Conservation (phyloP, 2,797 vertebrate species). For the Cuculus canorus region DNA sequence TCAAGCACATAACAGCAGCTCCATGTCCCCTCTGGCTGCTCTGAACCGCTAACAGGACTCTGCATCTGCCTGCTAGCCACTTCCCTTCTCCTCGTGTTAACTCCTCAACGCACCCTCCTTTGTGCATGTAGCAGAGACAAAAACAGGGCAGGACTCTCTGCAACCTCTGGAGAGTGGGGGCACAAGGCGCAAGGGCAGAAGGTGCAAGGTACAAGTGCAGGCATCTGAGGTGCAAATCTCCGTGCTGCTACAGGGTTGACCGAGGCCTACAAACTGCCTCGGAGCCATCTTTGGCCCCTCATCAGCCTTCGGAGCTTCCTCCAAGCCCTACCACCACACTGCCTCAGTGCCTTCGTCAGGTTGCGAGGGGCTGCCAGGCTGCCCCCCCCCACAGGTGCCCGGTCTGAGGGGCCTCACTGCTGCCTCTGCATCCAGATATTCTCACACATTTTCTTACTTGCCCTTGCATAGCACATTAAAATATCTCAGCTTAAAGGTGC, state of each 20-base stretch:
- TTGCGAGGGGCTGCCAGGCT: rapidly evolving
- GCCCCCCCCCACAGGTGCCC: not conserved
- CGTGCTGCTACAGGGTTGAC: rapidly evolving
- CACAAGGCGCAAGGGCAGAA: no score
- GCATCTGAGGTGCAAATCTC: not conserved
- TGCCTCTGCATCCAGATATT: rapidly evolving
- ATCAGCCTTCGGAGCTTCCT: not conserved
- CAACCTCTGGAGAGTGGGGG: rapidly evolving
- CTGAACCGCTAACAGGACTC: not conserved
- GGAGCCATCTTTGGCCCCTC: not conserved
- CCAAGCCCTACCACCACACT: no score
- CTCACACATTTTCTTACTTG: not conserved
- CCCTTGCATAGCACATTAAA: not conserved
- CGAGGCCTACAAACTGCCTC: rapidly evolving
- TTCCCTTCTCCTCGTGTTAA: rapidly evolving
- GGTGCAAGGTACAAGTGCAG: not conserved
- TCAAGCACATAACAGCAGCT: not conserved
- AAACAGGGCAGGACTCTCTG: not conserved
- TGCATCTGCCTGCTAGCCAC: not conserved
- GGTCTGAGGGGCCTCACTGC: rapidly evolving
- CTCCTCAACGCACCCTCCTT: not conserved
- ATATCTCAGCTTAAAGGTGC: not conserved
- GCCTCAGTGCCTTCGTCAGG: rapidly evolving
- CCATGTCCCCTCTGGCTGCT: not conserved
- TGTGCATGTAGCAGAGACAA: not conserved